A percentile compares a stretch with the other conserved stretches of the same genome.
Evolutionary conservation across 2,113 vertebrate genomes (phyloP).

Genomic region (Panthera leo): DNA sequence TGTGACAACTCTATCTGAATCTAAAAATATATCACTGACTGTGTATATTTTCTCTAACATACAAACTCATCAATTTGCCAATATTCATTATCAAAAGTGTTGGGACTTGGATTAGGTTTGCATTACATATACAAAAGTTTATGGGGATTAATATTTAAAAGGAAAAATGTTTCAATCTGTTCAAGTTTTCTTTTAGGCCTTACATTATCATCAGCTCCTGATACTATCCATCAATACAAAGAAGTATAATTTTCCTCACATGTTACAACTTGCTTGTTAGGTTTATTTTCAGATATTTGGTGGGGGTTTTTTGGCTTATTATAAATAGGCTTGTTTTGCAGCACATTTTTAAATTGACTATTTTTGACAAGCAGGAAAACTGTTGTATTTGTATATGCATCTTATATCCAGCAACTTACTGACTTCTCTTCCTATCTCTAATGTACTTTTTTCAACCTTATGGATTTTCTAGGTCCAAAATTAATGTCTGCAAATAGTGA

Average conservation of each 20-base stretch:
- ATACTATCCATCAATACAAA: not conserved
- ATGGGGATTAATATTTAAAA: constrained; percentile 17
- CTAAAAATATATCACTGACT: not conserved
- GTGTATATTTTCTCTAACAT: not conserved
- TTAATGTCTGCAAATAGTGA: not conserved
- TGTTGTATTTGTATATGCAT: not conserved
- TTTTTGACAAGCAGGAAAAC: constrained; percentile 4
- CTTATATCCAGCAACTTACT: not conserved
- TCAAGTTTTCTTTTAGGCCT: not conserved
- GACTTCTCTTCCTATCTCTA: not conserved
- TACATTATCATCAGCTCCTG: too few species aligned
- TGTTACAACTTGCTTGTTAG: not conserved
- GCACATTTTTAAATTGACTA: not conserved
- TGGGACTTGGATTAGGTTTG: constrained; percentile 10
- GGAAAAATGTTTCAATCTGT: not conserved
- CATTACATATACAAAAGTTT: not conserved
- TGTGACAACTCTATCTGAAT: not conserved
- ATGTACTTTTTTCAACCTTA: not conserved
- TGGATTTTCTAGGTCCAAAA: not conserved
- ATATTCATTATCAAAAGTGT: not conserved
- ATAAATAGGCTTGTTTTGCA: not conserved
- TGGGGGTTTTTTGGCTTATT: not conserved
- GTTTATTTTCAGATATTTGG: constrained; percentile 26
- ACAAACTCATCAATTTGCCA: not conserved
- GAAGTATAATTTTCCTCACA: not conserved